Evolutionary conservation across 2,113 vertebrate species (phyloP).

Genomic region (Acrocephalus kingi): DNA sequence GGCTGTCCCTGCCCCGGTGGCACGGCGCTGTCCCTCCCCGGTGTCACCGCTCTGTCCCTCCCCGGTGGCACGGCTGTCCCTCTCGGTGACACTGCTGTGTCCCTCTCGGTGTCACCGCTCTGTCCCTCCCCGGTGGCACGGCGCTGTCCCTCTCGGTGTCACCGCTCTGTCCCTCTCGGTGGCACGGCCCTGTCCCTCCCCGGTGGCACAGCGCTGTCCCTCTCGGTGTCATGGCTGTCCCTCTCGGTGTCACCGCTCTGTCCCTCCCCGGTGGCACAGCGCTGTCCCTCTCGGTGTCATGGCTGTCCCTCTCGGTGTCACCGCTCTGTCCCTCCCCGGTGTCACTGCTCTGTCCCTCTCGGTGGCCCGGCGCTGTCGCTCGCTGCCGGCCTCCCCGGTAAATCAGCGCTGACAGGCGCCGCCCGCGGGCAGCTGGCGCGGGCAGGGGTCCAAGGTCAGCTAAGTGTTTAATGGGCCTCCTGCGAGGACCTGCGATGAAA

Average conservation of each 20-base stretch:
- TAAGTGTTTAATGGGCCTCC: conserved; percentile 55
- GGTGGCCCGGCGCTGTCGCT: too few relatives aligned
- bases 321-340: not conserved
- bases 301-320: not conserved
- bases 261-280: too few relatives aligned
- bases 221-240: too few relatives aligned
- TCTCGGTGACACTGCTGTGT: too few relatives aligned
- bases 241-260: too few relatives aligned
- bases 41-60: too few relatives aligned
- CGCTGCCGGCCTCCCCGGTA: not conserved
- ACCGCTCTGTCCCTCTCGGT: not conserved
- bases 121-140: too few relatives aligned
- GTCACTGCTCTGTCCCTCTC: too few relatives aligned
- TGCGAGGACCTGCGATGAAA: conserved; percentile 18
- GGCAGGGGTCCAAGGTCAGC: conserved; percentile 62
- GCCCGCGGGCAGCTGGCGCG: conserved; percentile 6
- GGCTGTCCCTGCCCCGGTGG: not conserved
- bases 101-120: not conserved
- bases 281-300: too few relatives aligned
- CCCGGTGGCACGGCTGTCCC: too few relatives aligned
- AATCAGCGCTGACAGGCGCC: not conserved
- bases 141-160: not conserved
- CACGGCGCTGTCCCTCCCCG: not conserved
- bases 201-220: too few relatives aligned
- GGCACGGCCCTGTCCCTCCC: not conserved